A percentile compares a stretch with the other conserved stretches of the same genome.
These are phyloP conservation scores for Carcharodon carcharias DNA, from an alignment of 2,797 vertebrate species.

Conservation along the genomic window DNA sequence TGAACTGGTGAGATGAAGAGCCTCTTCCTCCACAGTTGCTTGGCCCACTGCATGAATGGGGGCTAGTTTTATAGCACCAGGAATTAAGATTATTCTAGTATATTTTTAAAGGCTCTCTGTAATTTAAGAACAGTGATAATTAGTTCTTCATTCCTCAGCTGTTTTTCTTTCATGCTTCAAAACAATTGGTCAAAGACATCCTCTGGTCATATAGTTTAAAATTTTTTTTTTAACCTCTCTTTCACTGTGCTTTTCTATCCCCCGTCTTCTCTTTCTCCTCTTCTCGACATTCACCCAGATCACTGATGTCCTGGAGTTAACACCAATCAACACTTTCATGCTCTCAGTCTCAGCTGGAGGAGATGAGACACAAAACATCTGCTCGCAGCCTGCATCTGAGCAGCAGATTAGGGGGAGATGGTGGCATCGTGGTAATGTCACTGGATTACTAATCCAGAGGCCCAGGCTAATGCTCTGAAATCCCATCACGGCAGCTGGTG, in stretches of 20 bases:
- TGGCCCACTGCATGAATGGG: not conserved
- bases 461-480: too few relatives aligned
- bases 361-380: too few relatives aligned
- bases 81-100: not conserved
- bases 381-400: not conserved
- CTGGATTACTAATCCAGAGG: too few relatives aligned
- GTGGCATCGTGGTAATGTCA: not conserved
- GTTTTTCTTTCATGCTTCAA: not conserved
- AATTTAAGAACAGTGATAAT: conserved; percentile 10
- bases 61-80: not conserved
- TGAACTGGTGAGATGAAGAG: not conserved
- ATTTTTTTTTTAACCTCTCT: not conserved
- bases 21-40: not conserved
- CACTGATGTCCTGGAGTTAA: not conserved
- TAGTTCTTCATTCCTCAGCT: conserved; percentile 18
- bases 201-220: not conserved
- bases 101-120: not conserved
- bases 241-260: not conserved
- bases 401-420: not conserved
- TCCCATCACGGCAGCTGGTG: too few relatives aligned
- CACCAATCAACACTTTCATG: not conserved
- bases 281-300: not conserved
- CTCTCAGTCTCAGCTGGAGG: not conserved
- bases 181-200: not conserved
- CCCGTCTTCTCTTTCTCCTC: not conserved